Conservation (phyloP, 2,888 invertebrate species). For the Cephonodes hylas region DNA sequence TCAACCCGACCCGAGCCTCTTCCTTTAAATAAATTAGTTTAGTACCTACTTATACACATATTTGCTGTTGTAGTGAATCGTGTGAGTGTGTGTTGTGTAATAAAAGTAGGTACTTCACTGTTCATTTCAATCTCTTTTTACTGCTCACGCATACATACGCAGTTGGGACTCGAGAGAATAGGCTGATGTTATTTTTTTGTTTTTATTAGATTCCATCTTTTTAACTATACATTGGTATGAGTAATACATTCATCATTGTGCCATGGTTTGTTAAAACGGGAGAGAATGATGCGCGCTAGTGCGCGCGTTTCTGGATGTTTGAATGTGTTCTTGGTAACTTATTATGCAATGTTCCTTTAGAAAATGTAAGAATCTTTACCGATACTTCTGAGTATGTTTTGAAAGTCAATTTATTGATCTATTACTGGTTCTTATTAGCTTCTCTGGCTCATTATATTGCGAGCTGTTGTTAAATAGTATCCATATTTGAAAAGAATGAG, state of each 20-base stretch:
- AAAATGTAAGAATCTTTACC: not conserved
- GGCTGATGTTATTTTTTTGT: conserved; percentile 42
- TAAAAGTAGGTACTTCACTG: conserved; percentile 10
- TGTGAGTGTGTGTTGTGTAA: conserved; percentile 34
- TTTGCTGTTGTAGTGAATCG: conserved; percentile 27
- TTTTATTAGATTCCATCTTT: conserved; percentile 65
- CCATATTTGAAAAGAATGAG: no score
- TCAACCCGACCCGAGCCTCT: conserved; percentile 51
- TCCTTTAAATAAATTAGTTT: conserved; percentile 51
- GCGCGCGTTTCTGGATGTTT: not conserved
- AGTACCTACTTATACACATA: conserved; percentile 24
- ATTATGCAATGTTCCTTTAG: not conserved
- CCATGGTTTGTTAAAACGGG: conserved; percentile 8
- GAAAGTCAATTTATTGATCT: no score
- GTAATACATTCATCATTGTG: conserved; percentile 20
- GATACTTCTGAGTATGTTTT: no score
- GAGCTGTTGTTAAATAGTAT: no score
- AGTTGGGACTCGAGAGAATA: conserved; percentile 29
- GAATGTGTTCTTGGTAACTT: not conserved
- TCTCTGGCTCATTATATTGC: no score
- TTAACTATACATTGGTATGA: conserved; percentile 44
- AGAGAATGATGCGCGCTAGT: conserved; percentile 1
- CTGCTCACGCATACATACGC: conserved; percentile 44
- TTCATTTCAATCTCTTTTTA: conserved; percentile 48
- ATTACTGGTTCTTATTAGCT: no score